phyloP scores from a whole-genome alignment of 2,797 vertebrate genomes.

The Mareca penelope region DNA sequence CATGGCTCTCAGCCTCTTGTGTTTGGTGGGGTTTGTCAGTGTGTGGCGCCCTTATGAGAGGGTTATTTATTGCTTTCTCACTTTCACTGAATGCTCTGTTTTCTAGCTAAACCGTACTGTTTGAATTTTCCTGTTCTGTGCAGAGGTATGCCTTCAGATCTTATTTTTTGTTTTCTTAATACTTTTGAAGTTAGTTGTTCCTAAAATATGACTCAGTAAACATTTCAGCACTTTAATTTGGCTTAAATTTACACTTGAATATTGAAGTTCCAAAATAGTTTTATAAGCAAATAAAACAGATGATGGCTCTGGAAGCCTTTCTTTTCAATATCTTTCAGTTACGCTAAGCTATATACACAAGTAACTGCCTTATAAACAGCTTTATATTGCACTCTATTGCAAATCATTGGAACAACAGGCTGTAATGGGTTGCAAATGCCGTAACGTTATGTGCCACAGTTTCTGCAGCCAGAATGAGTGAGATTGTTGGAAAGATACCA shows the following conservation, averaged over 20 bases:
- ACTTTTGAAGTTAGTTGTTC: constrained; percentile 52
- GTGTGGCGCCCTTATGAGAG: background rate
- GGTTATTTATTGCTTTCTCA: constrained; percentile 20
- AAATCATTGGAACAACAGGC: background rate
- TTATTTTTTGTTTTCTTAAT: constrained; percentile 50
- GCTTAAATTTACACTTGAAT: constrained; percentile 23
- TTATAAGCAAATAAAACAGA: constrained; percentile 33
- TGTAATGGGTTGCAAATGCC: background rate
- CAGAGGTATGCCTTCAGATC: constrained; percentile 17
- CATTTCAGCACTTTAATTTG: constrained; percentile 52
- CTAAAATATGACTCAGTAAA: constrained; percentile 55
- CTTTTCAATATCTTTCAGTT: constrained; percentile 37
- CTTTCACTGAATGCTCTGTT: background rate
- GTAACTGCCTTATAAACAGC: constrained; percentile 45
- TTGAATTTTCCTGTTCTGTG: constrained; percentile 29
- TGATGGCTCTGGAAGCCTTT: background rate
- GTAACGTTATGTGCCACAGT: background rate
- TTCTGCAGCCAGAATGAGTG: constrained; percentile 27
- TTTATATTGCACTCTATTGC: constrained; percentile 18
- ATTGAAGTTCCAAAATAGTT: constrained; percentile 49
- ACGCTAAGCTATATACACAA: background rate
- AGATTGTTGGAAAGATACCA: constrained; percentile 1
- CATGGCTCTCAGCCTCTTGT: background rate
- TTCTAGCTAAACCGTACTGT: background rate
- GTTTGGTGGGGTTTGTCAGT: constrained; percentile 4